Conservation (phyloP, 2,797 vertebrate genomes). For the Decapterus maruadsi region DNA sequence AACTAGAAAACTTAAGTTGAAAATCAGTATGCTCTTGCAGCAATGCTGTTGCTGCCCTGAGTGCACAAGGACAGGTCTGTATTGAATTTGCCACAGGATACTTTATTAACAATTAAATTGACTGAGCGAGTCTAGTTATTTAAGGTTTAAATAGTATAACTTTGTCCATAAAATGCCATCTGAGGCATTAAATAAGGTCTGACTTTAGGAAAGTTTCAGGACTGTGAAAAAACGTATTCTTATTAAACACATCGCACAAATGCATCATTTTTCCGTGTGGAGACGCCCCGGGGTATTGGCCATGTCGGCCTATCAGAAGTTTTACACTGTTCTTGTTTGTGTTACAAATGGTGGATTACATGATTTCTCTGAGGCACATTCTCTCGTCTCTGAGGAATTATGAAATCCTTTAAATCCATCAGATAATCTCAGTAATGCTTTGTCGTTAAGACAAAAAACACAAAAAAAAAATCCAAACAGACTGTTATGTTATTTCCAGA, state of each 20-base stretch:
- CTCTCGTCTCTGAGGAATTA: not conserved
- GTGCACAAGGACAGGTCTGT: not conserved
- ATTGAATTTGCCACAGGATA: conserved; percentile 1
- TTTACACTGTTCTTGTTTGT: not conserved
- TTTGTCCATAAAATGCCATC: conserved; percentile 13
- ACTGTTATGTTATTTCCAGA: conserved; percentile 11
- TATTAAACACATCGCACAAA: not conserved
- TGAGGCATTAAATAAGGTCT: conserved; percentile 2
- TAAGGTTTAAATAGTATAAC: conserved; percentile 13
- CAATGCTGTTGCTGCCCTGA: not conserved
- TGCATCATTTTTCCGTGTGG: not conserved
- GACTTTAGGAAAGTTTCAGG: not conserved
- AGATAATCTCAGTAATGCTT: conserved; percentile 15
- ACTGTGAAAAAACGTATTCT: not conserved
- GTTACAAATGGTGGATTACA: conserved; percentile 15
- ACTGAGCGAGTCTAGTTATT: not conserved
- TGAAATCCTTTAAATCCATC: conserved; percentile 13
- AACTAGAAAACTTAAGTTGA: not conserved
- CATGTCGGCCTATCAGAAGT: not conserved
- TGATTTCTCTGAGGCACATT: conserved; percentile 2
- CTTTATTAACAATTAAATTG: conserved; percentile 27
- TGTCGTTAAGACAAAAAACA: not conserved
- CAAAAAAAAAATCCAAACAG: not conserved
- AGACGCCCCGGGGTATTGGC: not conserved
- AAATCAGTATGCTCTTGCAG: conserved; percentile 1